Evolutionary conservation across 2,888 invertebrate genomes (phyloP).

Genomic region (Hirtodrosophila duncani): DNA sequence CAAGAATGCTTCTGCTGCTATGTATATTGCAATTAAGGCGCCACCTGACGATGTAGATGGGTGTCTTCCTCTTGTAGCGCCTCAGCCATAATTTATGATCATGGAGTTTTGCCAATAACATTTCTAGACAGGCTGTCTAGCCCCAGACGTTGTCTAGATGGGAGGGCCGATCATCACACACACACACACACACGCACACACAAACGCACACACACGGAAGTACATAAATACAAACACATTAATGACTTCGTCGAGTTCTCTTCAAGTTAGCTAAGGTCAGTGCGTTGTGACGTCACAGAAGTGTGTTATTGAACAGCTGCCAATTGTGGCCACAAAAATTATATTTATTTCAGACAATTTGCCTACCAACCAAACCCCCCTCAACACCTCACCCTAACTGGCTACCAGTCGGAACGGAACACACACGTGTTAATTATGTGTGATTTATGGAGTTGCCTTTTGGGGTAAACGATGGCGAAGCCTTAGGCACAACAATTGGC

Average conservation of each 20-base stretch:
- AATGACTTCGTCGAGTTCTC: conserved; percentile 37
- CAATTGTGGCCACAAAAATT: conserved; percentile 52
- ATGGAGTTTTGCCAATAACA: conserved; percentile 77
- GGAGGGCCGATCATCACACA: conserved; percentile 15
- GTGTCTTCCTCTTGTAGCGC: conserved; percentile 24
- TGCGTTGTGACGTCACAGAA: conserved; percentile 44
- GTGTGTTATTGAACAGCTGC: conserved; percentile 67
- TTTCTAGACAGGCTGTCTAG: conserved; percentile 64
- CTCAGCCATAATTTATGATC: conserved; percentile 75
- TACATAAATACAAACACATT: too few species aligned
- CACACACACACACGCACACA: neutral
- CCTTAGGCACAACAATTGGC: conserved; percentile 26
- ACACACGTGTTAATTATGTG: conserved; percentile 42
- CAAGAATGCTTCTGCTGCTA: conserved; percentile 19
- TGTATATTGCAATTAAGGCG: conserved; percentile 61
- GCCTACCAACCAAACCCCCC: neutral
- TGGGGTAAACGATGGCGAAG: conserved; percentile 10
- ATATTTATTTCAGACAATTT: conserved; percentile 42
- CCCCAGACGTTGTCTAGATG: neutral
- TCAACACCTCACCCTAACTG: conserved; percentile 1
- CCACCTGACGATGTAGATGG: conserved; percentile 58
- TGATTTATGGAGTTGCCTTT: conserved; percentile 50
- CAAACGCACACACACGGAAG: conserved; percentile 14
- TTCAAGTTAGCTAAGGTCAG: conserved; percentile 61
- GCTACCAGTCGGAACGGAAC: too few species aligned